These are phyloP conservation scores for Sebastes taczanowskii DNA, from an alignment of 2,797 vertebrate genomes.

Conservation along the genomic window DNA sequence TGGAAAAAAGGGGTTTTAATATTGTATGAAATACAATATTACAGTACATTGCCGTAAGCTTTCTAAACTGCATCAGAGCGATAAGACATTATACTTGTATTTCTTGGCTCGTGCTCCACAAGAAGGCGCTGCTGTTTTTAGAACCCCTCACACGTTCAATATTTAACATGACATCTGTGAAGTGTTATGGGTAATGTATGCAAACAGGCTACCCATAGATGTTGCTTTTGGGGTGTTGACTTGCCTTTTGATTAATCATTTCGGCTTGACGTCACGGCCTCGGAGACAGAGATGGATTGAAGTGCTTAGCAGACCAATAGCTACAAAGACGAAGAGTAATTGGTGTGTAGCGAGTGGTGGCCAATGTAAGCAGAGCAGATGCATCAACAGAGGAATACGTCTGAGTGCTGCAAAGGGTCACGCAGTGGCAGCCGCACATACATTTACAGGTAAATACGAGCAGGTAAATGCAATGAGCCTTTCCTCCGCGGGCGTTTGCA, in stretches of 20 bases:
- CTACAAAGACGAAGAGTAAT: conserved; percentile 85
- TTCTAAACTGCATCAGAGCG: conserved; percentile 27
- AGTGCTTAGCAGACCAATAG: conserved; percentile 83
- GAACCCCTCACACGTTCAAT: background rate
- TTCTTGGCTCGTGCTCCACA: conserved; percentile 10
- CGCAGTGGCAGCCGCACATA: conserved; percentile 55
- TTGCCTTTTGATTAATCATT: conserved; percentile 74
- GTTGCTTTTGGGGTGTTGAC: conserved; percentile 64
- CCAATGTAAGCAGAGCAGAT: conserved; percentile 80
- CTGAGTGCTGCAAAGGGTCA: conserved; percentile 70
- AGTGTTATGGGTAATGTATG: conserved; percentile 54
- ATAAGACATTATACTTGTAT: conserved; percentile 22
- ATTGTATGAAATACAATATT: conserved; percentile 54
- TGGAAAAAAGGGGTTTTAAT: conserved; percentile 35
- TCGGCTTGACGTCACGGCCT: conserved; percentile 71
- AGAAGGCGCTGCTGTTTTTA: conserved; percentile 14
- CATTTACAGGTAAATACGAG: conserved; percentile 74
- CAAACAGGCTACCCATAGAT: conserved; percentile 47
- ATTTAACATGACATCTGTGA: conserved; percentile 48
- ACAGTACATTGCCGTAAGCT: conserved; percentile 36
- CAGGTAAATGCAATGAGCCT: conserved; percentile 62
- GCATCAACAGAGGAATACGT: conserved; percentile 77
- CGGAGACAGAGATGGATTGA: conserved; percentile 83
- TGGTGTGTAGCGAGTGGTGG: conserved; percentile 74
- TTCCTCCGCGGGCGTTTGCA: conserved; percentile 44